Evolutionary conservation across 2,797 vertebrate genomes (phyloP).

Genomic region (Ctenosaura bakeri): DNA sequence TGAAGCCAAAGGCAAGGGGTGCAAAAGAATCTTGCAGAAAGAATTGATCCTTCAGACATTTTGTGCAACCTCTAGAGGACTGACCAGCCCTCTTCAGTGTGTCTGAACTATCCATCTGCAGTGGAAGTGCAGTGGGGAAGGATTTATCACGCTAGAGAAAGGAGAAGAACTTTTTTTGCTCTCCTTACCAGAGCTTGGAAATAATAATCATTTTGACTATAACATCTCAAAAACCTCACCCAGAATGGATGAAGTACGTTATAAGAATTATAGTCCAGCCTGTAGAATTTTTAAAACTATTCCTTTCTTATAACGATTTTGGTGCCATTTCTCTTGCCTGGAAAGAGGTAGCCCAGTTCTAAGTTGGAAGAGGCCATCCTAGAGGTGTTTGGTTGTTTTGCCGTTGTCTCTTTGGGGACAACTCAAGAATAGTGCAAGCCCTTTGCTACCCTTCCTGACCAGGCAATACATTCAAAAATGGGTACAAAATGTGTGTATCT

Average conservation of each 20-base stretch:
- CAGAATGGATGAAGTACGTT: too few species aligned
- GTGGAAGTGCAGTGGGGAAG: not conserved
- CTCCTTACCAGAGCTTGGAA: not conserved
- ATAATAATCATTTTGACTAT: too few species aligned
- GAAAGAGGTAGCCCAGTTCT: not conserved
- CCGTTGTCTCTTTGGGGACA: too few species aligned
- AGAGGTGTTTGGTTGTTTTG: too few species aligned
- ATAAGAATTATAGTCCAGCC: too few species aligned
- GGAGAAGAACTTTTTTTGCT: not conserved
- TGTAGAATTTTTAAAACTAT: too few species aligned
- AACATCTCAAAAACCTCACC: too few species aligned
- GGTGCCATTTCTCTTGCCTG: not conserved
- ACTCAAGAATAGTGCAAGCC: too few species aligned
- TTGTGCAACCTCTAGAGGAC: not conserved
- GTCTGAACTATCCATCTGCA: not conserved
- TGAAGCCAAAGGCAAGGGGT: too few species aligned
- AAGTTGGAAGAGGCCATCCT: too few species aligned
- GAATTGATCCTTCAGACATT: not conserved
- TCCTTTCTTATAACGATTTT: not conserved
- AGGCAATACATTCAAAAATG: not conserved
- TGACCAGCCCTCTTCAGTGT: not conserved
- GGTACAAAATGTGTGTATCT: too few species aligned
- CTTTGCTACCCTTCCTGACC: too few species aligned
- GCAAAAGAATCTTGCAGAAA: not conserved
- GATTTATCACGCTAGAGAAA: not conserved